phyloP scores from a whole-genome alignment of 2,888 invertebrate genomes.

The Drosophila anomelani region DNA sequence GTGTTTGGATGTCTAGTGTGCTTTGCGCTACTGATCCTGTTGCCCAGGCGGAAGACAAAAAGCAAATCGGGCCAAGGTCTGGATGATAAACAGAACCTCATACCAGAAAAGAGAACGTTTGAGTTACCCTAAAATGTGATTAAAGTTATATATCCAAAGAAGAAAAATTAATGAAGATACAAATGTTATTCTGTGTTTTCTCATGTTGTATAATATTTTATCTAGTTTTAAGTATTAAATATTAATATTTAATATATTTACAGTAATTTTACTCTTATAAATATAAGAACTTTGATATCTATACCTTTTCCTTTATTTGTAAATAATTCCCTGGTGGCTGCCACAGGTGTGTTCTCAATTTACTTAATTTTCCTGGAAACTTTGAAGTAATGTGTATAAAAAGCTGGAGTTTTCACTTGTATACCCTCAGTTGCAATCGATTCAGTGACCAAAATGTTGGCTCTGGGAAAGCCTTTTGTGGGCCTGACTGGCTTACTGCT shows the following conservation, averaged over 20 bases:
- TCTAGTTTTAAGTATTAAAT: no score
- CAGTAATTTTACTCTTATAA: no score
- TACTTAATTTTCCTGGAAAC: conserved; percentile 5
- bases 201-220: no score
- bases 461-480: conserved; percentile 37
- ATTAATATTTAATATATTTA: no score
- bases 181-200: no score
- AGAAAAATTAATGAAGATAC: no score
- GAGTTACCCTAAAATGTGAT: not conserved
- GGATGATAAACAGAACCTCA: not conserved
- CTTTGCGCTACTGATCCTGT: not conserved
- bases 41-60: not conserved
- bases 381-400: conserved; percentile 10
- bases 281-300: no score
- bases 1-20: not conserved
- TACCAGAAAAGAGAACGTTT: not conserved
- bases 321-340: not conserved
- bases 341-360: not conserved
- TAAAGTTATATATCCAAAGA: no score
- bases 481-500: conserved; percentile 37
- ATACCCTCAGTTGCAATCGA: conserved; percentile 3
- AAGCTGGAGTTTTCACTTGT: not conserved
- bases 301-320: not conserved
- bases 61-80: not conserved
- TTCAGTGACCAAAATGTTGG: conserved; percentile 2